phyloP scores from a whole-genome alignment of 2,888 invertebrate species.

The Gari tellinella region DNA sequence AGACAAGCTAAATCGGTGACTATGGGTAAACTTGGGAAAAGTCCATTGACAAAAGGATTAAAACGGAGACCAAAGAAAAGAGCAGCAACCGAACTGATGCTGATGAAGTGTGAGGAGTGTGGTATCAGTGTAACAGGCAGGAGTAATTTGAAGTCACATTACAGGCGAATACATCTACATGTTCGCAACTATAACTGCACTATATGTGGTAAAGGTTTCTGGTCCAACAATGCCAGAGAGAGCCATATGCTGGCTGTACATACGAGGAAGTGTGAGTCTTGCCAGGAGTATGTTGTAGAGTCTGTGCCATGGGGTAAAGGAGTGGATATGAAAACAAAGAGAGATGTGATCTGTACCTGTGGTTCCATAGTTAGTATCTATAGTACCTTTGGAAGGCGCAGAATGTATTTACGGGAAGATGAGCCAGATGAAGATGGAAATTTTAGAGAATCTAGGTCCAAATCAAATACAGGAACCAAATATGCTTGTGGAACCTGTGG shows the following conservation, averaged over 20 bases:
- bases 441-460: slow-evolving; percentile 14
- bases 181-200: slow-evolving; percentile 41
- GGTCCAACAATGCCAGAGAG: slow-evolving; percentile 51
- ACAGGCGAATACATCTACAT: slow-evolving; percentile 43
- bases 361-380: slow-evolving; percentile 54
- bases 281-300: slow-evolving; percentile 58
- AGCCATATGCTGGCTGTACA: slow-evolving; percentile 57
- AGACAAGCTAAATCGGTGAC: background rate
- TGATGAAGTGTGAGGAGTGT: slow-evolving; percentile 50
- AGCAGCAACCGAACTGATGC: slow-evolving; percentile 42
- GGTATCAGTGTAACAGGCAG: slow-evolving; percentile 43
- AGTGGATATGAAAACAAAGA: slow-evolving; percentile 41
- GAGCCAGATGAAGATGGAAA: slow-evolving; percentile 44
- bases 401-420: slow-evolving; percentile 41
- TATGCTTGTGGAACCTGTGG: slow-evolving; percentile 62
- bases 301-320: slow-evolving; percentile 58
- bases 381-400: slow-evolving; percentile 45
- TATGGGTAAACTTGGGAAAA: background rate
- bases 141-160: slow-evolving; percentile 54
- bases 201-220: slow-evolving; percentile 51
- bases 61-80: slow-evolving; percentile 25
- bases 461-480: slow-evolving; percentile 49
- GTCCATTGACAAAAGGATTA: background rate
- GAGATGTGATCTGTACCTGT: slow-evolving; percentile 59
- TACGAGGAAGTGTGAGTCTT: slow-evolving; percentile 52